Conservation (phyloP, 2,113 vertebrate species). For the Rhynchopsitta pachyrhyncha region DNA sequence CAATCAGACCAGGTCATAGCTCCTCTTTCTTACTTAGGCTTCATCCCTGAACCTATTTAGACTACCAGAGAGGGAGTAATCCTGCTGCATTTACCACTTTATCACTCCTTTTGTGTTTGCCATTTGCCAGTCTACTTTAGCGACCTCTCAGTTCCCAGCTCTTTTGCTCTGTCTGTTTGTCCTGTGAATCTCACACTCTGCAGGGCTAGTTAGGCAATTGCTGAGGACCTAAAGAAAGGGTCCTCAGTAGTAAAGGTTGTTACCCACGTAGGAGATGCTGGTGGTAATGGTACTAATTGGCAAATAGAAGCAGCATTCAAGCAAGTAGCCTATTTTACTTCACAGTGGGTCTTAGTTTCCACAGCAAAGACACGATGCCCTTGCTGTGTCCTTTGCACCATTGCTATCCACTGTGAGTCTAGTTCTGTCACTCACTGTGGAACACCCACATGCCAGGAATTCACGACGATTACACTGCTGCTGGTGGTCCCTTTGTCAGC, state of each 20-base stretch:
- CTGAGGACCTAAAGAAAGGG: neutral
- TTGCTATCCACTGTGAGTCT: neutral
- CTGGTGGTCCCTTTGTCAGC: neutral
- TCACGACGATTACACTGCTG: neutral
- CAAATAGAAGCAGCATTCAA: neutral
- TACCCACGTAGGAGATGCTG: neutral
- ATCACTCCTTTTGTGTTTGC: neutral
- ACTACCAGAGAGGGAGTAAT: neutral
- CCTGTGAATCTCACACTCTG: accelerated
- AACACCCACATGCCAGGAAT: neutral
- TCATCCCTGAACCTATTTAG: neutral
- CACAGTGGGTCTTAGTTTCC: neutral
- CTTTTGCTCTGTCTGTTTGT: neutral
- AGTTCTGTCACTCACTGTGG: neutral
- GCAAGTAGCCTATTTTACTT: neutral
- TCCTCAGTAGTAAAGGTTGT: neutral
- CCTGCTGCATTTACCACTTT: neutral
- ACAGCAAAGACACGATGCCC: neutral
- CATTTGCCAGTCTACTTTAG: accelerated
- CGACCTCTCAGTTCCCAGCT: neutral
- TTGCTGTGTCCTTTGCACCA: neutral
- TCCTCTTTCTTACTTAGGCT: neutral
- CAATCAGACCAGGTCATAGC: accelerated
- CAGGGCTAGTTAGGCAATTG: accelerated
- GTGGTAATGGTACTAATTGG: neutral